Evolutionary conservation across 2,888 invertebrate species (phyloP).

Genomic region (Agrochola litura): DNA sequence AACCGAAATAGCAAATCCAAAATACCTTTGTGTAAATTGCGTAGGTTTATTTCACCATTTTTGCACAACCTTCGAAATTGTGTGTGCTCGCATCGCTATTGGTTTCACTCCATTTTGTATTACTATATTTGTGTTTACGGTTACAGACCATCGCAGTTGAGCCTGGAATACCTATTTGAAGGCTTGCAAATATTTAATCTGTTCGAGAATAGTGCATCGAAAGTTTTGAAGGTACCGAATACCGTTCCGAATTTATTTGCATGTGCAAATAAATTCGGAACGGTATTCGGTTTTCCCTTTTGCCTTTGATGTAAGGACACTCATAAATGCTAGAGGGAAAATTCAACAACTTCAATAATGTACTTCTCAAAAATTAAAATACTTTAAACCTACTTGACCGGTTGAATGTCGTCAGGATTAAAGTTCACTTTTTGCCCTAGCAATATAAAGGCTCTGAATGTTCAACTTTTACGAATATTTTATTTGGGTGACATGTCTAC

Average conservation of each 20-base stretch:
- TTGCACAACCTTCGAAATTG: background rate
- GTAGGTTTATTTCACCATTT: background rate
- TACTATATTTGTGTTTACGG: background rate
- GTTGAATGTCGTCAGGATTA: too few species aligned
- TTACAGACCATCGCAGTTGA: background rate
- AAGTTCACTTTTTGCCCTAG: background rate
- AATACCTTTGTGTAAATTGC: background rate
- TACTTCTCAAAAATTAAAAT: background rate
- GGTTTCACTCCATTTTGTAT: background rate
- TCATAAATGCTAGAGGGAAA: background rate
- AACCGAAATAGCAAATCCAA: background rate
- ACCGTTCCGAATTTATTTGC: too few species aligned
- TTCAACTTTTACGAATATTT: background rate
- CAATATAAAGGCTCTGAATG: background rate
- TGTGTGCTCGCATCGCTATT: background rate
- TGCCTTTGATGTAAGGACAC: background rate
- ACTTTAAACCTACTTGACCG: too few species aligned
- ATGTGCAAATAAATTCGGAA: background rate
- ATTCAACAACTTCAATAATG: background rate
- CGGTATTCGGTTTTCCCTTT: too few species aligned
- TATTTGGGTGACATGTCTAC: constrained; percentile 11
- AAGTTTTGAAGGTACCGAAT: too few species aligned
- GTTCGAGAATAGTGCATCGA: background rate
- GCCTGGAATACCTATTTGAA: background rate
- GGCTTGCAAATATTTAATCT: background rate